Evolutionary conservation across 35 echinoderm and acorn worm species (phyloP).

Genomic region (Stichopus chloronotus): DNA sequence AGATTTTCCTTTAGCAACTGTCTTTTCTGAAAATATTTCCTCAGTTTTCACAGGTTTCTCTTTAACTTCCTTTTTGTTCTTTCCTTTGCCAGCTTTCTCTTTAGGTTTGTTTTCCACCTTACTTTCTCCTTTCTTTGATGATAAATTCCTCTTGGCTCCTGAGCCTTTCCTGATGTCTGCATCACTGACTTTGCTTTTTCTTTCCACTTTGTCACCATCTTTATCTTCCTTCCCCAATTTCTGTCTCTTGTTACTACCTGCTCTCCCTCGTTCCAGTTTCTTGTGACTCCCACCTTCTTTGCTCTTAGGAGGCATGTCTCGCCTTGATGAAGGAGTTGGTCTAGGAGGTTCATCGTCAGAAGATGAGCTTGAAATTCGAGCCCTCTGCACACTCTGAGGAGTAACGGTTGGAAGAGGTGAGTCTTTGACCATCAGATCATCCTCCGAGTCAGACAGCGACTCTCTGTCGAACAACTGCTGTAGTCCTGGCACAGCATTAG

Average conservation of each 20-base stretch:
- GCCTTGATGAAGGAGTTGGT: background rate
- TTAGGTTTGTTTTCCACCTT: constrained; percentile 17
- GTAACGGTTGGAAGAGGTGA: background rate
- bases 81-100: constrained; percentile 44
- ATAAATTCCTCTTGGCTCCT: constrained; percentile 42
- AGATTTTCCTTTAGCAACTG: constrained; percentile 30
- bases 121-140: constrained; percentile 53
- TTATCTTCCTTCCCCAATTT: constrained; percentile 49
- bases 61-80: constrained; percentile 53
- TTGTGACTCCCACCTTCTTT: background rate
- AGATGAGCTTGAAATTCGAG: background rate
- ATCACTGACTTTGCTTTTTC: background rate
- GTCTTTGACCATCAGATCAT: background rate
- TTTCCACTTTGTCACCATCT: constrained; percentile 43
- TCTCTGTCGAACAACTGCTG: constrained; percentile 43
- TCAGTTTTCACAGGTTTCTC: constrained; percentile 26
- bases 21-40: constrained; percentile 28
- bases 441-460: constrained; percentile 29
- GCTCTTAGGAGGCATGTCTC: too few relatives aligned
- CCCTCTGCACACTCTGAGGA: background rate
- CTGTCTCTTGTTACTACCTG: constrained; percentile 43
- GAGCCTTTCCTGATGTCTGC: background rate
- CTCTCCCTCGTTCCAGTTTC: constrained; percentile 24
- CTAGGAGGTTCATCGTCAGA: constrained; percentile 15
- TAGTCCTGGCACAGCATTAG: background rate